phyloP scores from a whole-genome alignment of 2,113 vertebrate genomes.

The Psettodes erumei region DNA sequence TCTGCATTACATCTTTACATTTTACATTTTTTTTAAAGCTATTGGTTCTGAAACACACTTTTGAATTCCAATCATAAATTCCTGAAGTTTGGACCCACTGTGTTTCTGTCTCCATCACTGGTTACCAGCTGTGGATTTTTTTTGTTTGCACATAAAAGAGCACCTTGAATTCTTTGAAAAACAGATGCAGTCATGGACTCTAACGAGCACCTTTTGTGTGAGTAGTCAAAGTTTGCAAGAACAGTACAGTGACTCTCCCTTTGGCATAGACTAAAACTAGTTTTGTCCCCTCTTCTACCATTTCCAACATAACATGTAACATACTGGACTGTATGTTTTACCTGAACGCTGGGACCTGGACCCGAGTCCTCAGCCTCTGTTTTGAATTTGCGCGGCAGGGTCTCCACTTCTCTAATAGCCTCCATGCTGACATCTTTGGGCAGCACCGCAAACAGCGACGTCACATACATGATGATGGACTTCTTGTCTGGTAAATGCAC shows the following conservation, averaged over 20 bases:
- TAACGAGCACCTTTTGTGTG: background rate
- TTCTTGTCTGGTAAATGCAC: constrained; percentile 98
- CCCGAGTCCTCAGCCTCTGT: constrained; percentile 83
- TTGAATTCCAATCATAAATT: constrained; percentile 22
- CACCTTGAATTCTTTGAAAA: constrained; percentile 26
- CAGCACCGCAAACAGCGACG: constrained; percentile 95
- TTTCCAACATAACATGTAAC: background rate
- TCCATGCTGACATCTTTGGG: constrained; percentile 97
- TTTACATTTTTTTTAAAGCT: too few relatives aligned
- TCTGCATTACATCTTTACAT: constrained; percentile 5
- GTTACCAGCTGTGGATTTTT: constrained; percentile 25
- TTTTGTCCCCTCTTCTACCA: background rate
- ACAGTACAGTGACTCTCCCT: background rate
- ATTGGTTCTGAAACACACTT: background rate
- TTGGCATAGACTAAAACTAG: background rate
- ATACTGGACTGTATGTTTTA: constrained; percentile 42
- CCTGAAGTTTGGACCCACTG: background rate
- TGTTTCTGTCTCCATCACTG: background rate
- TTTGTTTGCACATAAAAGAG: constrained; percentile 14
- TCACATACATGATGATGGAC: constrained; percentile 99
- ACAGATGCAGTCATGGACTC: constrained; percentile 16
- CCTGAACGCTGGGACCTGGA: constrained; percentile 79
- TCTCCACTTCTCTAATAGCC: constrained; percentile 95
- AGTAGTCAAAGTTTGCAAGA: background rate
- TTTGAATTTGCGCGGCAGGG: constrained; percentile 92